A percentile compares a stretch with the other conserved stretches of the same genome.
Evolutionary conservation across 2,888 invertebrate species (phyloP).

Genomic region (Acleris emargana): DNA sequence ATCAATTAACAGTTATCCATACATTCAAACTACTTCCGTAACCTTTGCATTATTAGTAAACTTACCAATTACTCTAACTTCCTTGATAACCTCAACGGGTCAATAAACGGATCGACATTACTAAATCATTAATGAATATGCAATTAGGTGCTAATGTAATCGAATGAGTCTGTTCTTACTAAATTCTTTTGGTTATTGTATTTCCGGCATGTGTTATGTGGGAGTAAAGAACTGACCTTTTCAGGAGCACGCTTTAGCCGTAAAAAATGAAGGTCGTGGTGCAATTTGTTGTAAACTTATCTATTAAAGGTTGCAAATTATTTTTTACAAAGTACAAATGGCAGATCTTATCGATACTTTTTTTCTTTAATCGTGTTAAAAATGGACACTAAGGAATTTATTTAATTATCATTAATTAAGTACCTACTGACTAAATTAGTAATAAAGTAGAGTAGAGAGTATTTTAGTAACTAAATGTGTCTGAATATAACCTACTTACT

Average conservation of each 20-base stretch:
- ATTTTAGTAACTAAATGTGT: too few relatives aligned
- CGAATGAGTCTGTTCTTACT: conserved; percentile 1
- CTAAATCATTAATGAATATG: conserved; percentile 10
- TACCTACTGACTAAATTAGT: too few relatives aligned
- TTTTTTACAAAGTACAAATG: too few relatives aligned
- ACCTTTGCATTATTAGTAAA: not conserved
- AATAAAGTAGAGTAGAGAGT: too few relatives aligned
- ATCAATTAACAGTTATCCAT: too few relatives aligned
- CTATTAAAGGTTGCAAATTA: not conserved
- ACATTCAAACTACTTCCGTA: not conserved
- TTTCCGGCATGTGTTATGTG: conserved; percentile 28
- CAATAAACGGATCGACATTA: conserved; percentile 23
- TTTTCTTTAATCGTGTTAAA: too few relatives aligned
- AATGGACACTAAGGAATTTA: too few relatives aligned
- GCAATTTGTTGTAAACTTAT: conserved; percentile 11
- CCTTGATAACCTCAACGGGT: conserved; percentile 5
- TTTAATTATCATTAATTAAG: too few relatives aligned
- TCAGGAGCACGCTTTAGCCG: conserved; percentile 15
- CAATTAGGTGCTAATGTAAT: conserved; percentile 27
- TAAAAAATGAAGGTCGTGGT: conserved; percentile 31
- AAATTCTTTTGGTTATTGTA: not conserved
- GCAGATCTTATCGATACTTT: too few relatives aligned
- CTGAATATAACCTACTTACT: too few relatives aligned
- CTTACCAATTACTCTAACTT: conserved; percentile 5
- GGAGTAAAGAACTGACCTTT: conserved; percentile 22